phyloP scores from a whole-genome alignment of 2,797 vertebrate genomes.

The Manis javanica region DNA sequence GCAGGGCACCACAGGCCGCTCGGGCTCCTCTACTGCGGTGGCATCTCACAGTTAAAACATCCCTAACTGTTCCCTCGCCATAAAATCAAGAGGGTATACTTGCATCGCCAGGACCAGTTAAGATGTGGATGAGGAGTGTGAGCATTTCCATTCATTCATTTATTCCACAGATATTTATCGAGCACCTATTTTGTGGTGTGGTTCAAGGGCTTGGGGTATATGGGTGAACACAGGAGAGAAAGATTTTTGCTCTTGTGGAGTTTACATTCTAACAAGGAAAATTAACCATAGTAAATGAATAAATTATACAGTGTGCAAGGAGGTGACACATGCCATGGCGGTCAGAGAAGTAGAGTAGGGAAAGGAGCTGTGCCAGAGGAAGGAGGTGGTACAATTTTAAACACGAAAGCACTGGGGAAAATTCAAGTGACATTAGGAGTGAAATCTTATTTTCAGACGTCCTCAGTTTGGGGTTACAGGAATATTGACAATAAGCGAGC shows the following conservation, averaged over 20 bases:
- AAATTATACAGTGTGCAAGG: background rate
- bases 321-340: background rate
- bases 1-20: accelerated
- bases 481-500: background rate
- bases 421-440: background rate
- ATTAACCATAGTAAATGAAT: background rate
- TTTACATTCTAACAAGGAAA: background rate
- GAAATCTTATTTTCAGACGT: background rate
- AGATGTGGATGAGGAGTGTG: background rate
- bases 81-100: background rate
- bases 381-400: background rate
- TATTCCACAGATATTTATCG: background rate
- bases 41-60: background rate
- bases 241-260: background rate
- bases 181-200: background rate
- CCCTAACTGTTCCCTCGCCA: background rate
- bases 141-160: background rate
- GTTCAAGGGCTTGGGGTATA: background rate
- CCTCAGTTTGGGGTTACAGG: background rate
- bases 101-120: background rate
- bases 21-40: background rate
- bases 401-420: background rate
- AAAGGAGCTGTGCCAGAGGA: background rate
- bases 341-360: background rate
- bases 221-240: background rate